These are phyloP conservation scores for Emys orbicularis DNA, from an alignment of 2,797 vertebrate species.

Conservation along the genomic window DNA sequence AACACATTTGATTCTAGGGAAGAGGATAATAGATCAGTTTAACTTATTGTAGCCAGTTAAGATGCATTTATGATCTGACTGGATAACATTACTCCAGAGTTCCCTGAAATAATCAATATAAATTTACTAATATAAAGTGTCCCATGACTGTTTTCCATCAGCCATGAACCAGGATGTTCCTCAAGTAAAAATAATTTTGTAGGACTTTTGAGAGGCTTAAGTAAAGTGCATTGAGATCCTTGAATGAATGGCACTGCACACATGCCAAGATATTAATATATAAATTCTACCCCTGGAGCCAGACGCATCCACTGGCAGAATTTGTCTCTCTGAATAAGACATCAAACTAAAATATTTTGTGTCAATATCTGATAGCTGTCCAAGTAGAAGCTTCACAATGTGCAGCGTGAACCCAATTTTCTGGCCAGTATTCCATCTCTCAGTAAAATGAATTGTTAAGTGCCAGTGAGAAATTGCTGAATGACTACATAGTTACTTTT, in stretches of 20 bases:
- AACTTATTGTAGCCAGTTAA: background rate
- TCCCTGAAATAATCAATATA: background rate
- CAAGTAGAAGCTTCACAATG: background rate
- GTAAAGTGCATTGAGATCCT: background rate
- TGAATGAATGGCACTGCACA: background rate
- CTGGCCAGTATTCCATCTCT: background rate
- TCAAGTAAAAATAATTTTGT: background rate
- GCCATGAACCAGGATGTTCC: background rate
- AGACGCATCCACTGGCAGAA: background rate
- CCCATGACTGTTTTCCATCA: background rate
- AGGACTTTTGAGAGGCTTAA: background rate
- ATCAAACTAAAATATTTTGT: background rate
- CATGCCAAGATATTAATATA: background rate
- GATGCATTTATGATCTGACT: background rate
- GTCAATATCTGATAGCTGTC: background rate
- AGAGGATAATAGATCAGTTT: background rate
- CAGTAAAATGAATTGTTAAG: background rate
- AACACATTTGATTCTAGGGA: background rate
- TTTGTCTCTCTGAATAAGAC: background rate
- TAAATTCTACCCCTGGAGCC: background rate
- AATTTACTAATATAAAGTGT: background rate
- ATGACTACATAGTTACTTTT: background rate
- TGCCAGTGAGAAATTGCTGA: background rate
- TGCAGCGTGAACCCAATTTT: background rate
- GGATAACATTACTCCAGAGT: background rate